Percentiles rank a stretch among this genome's conserved stretches.
Evolutionary conservation across 2,797 vertebrate species (phyloP).

Genomic region (Chelmon rostratus): DNA sequence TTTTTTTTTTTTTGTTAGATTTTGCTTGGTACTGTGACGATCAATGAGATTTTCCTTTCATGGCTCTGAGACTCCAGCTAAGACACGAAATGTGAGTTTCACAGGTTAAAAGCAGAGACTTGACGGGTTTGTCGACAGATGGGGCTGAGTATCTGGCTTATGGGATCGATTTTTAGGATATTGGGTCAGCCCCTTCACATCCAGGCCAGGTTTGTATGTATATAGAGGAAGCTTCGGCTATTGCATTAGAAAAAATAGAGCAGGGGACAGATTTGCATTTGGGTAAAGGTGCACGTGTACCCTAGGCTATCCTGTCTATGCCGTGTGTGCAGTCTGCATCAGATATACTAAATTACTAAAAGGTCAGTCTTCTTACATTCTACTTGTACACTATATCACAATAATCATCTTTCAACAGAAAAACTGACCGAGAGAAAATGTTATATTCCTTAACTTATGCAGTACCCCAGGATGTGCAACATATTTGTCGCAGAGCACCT

Average conservation of each 20-base stretch:
- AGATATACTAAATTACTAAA: constrained; percentile 36
- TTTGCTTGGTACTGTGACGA: constrained; percentile 41
- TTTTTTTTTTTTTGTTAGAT: too few species aligned
- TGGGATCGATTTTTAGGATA: not conserved
- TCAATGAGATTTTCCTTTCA: constrained; percentile 52
- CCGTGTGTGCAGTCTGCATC: constrained; percentile 28
- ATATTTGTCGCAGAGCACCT: constrained; percentile 39
- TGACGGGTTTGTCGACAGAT: constrained; percentile 38
- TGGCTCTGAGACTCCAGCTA: constrained; percentile 23
- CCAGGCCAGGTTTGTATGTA: not conserved
- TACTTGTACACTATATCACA: not conserved
- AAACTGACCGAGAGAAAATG: constrained; percentile 17
- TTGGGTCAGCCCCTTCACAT: not conserved
- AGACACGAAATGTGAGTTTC: constrained; percentile 33
- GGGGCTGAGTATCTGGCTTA: not conserved
- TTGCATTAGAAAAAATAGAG: constrained; percentile 17
- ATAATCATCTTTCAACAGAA: constrained; percentile 9
- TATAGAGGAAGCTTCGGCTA: not conserved
- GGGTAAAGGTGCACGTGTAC: constrained; percentile 49
- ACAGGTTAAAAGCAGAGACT: constrained; percentile 23
- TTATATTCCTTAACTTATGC: not conserved
- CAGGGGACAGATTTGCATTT: constrained; percentile 34
- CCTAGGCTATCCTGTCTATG: constrained; percentile 27
- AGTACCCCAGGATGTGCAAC: constrained; percentile 4
- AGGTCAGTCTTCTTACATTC: constrained; percentile 32